Evolutionary conservation across 2,797 vertebrate species (phyloP), one percentile per base, ranked within the genome.

Genomic region (Columba guinea): DNA sequence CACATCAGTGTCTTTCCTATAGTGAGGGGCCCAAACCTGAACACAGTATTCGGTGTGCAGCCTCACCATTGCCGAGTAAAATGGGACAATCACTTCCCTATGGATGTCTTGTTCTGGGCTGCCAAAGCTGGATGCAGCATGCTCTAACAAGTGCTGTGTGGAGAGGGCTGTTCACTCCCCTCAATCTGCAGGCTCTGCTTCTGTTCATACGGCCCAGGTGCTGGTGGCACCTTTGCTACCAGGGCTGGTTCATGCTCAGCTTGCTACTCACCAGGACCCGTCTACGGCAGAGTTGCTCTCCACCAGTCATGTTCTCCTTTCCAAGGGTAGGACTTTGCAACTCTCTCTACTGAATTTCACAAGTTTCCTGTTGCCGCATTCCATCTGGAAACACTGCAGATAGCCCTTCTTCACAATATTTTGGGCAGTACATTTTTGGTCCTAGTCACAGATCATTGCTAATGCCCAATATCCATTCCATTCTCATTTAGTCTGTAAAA

Each of bases 391-490:
- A 55, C 22, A 21, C 24, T 30, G 17, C 41, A 48, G 64, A 62
- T 3, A 22, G 4, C 8, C 17, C 37, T 39, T 71, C 49, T 48
- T 44, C 60, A 65, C 32, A 26, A 9, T 30, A 32, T 44, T 73
- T 77, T 68, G 35, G 9, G 9, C 35, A 53, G 21, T n/a, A 10
- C 7, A 3, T 10, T 74, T 90, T 46, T 79, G 13, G 13, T n/a
- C 52, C 46, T 9, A 2, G 27, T 13, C 22, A 58, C 28, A 83
- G 41, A 27, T 28, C 2, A 0, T 5, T 2, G 5, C 8, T 1
- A 7, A 80, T 44, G 68, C 11, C 22, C 13, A 20, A 21, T 51
- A 22, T 75, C 49, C 53, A 30, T 55, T 93, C 68, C 13, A 8
- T 20, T 51, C 16, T 18, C 14, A 3, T 52, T 74, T 51, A 22